Conservation (phyloP, 2,113 vertebrate genomes). For the Salvelinus alpinus region DNA sequence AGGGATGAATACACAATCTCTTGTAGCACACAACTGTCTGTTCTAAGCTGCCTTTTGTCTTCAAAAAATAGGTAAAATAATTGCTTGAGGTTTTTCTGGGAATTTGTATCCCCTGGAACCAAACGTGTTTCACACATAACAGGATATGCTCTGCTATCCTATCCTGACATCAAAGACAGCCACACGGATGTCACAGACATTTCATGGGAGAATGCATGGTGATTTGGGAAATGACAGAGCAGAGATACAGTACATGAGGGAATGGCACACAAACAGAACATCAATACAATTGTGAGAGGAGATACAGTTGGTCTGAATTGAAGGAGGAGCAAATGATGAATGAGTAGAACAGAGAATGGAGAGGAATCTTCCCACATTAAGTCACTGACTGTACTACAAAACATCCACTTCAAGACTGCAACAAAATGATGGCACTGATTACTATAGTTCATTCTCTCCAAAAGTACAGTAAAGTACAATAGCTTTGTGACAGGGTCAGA, state of each 20-base stretch:
- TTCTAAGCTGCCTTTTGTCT: slow-evolving; percentile 55
- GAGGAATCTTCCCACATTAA: neutral
- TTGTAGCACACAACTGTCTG: slow-evolving; percentile 42
- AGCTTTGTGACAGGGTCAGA: neutral
- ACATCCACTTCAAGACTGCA: slow-evolving; percentile 21
- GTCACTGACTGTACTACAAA: neutral
- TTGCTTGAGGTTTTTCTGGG: slow-evolving; percentile 45
- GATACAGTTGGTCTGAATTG: slow-evolving; percentile 57
- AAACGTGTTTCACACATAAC: slow-evolving; percentile 74
- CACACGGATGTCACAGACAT: slow-evolving; percentile 63
- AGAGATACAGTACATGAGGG: slow-evolving; percentile 41
- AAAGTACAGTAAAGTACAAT: neutral
- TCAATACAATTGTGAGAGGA: slow-evolving; percentile 52
- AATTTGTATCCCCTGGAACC: slow-evolving; percentile 67
- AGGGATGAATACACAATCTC: slow-evolving; percentile 32
- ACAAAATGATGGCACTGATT: neutral
- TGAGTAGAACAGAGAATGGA: slow-evolving; percentile 35
- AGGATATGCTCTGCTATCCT: slow-evolving; percentile 61
- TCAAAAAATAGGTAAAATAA: neutral
- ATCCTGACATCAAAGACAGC: slow-evolving; percentile 59
- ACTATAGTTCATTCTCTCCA: neutral
- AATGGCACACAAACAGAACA: slow-evolving; percentile 45
- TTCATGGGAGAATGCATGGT: slow-evolving; percentile 58
- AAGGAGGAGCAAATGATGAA: neutral
- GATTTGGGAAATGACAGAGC: slow-evolving; percentile 57